Conservation (phyloP, 2,888 invertebrate genomes). For the Rhamphomyia laevipes region DNA sequence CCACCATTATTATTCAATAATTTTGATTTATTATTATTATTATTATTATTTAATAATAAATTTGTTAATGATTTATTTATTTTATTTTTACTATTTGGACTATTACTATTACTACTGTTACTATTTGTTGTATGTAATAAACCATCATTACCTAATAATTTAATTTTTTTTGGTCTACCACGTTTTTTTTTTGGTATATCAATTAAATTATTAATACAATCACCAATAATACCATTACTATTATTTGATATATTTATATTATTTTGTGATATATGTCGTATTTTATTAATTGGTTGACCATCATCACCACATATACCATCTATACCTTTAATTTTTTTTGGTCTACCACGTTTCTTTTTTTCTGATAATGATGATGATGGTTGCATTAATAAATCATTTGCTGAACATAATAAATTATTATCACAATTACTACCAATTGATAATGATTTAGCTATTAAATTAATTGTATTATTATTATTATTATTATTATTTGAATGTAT, state of each 20-base stretch:
- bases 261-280: conserved; percentile 39
- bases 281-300: conserved; percentile 21
- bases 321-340: conserved; percentile 51
- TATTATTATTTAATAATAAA: not conserved
- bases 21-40: not conserved
- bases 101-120: not conserved
- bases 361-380: too few relatives aligned
- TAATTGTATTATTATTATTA: conserved; percentile 8
- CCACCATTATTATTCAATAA: not conserved
- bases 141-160: conserved; percentile 27
- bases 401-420: not conserved
- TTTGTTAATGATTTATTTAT: not conserved
- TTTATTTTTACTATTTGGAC: not conserved
- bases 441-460: conserved; percentile 6
- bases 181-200: conserved; percentile 76
- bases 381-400: conserved; percentile 16
- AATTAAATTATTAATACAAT: conserved; percentile 14
- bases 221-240: conserved; percentile 1
- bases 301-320: conserved; percentile 49
- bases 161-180: conserved; percentile 77
- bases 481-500: conserved; percentile 3
- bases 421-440: conserved; percentile 5
- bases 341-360: conserved; percentile 83
- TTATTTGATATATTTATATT: not conserved
- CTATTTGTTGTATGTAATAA: not conserved